Base-by-base conservation (phyloP, 2,113 vertebrate species). In the Dromiciops gliroides region DNA sequence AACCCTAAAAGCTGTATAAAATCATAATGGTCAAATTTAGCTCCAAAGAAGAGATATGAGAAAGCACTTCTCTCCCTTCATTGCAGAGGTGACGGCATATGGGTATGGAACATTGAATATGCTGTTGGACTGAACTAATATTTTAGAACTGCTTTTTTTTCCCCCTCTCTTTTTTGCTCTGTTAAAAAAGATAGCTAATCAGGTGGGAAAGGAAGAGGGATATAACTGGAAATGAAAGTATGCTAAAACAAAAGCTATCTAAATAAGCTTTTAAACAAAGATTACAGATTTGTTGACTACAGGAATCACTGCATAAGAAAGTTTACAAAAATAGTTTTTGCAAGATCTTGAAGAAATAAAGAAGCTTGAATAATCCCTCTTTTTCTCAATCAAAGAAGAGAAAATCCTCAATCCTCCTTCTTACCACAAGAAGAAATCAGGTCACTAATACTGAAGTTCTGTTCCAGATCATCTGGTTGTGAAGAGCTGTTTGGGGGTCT, bases 371-470 rank as follows among this genome's bases (percentile, higher is more conserved):
- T 51, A 92, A 56, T 28, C 52, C 51, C 92, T 90, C 9, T 52
- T 53, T 26, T 95, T 44, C 16, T 24, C 48, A 44, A 50, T 6
- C 50, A 89, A 23, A 75, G 19, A 95, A 94, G 48, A 93, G 50
- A 92, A 90, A 94, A 48, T 67, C 48, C 56, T 28, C 3, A 89
- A 26, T 83, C 28, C 83, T 14, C n/a, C 89, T 16, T 92, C 90
- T 16, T 98, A 98, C 98, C 97, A 28, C 96, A 47, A 56, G 95
- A 51, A 93, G 97, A 95, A 91, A 98, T 48, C 50, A 97, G 91
- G 94, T 90, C 95, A n/a, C 48, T 96, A 37, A 96, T 91, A 49
- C 94, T 93, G 88, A 60, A 89, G 25, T 90, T 89, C 28, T 92
- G 90, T 51, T 22, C 25, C 1, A 48, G 22, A 28, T 93, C 52